Evolutionary conservation across 2,797 vertebrate genomes (phyloP).

Genomic region (Micromesistius poutassou): DNA sequence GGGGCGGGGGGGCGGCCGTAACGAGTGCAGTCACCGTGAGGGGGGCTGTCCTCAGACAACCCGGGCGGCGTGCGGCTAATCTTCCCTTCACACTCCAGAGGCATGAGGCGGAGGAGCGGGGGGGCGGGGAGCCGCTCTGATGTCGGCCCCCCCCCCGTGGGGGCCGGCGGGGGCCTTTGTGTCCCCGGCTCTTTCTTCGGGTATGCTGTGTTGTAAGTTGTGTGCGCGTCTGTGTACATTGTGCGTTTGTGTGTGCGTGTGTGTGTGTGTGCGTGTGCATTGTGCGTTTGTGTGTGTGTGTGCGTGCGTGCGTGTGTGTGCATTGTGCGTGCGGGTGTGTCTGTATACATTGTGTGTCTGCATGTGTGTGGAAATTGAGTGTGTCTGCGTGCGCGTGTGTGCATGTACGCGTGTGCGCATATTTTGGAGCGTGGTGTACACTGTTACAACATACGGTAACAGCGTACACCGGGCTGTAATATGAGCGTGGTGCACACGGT

Average conservation of each 20-base stretch:
- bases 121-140: neutral
- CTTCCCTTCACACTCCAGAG: neutral
- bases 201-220: neutral
- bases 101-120: too few species aligned
- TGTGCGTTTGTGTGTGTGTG: neutral
- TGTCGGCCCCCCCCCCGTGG: neutral
- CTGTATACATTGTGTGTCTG: neutral
- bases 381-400: neutral
- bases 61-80: neutral
- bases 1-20: neutral
- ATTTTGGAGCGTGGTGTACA: too few species aligned
- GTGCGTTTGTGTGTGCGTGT: too few species aligned
- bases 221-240: too few species aligned
- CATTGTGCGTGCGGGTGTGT: neutral
- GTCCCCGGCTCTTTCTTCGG: neutral
- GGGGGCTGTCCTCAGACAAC: neutral
- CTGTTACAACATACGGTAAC: too few species aligned
- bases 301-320: neutral
- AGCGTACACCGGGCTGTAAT: too few species aligned
- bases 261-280: neutral
- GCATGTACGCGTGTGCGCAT: neutral
- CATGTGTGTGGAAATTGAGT: neutral
- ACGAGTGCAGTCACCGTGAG: neutral
- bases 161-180: neutral
- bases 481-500: too few species aligned